phyloP scores from a whole-genome alignment of 2,888 invertebrate genomes.

The Stomorhina lunata region DNA sequence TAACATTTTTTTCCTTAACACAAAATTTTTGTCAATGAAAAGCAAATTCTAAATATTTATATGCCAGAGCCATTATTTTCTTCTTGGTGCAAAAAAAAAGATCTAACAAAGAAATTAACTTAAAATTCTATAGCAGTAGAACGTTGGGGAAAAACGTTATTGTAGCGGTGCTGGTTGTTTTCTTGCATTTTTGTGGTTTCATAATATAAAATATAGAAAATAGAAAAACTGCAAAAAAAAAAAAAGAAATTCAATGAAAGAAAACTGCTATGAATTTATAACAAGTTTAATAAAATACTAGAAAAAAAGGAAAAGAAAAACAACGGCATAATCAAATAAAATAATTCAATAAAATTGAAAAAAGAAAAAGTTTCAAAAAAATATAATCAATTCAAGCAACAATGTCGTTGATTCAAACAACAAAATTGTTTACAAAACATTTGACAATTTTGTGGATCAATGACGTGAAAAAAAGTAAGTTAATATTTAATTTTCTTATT shows the following conservation, averaged over 20 bases:
- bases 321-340: neutral
- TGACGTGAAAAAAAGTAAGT: neutral
- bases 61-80: constrained; percentile 17
- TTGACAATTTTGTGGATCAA: constrained; percentile 30
- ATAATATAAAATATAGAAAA: neutral
- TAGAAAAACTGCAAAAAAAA: neutral
- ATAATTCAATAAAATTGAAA: neutral
- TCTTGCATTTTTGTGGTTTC: constrained; percentile 43
- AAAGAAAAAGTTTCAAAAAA: neutral
- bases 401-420: neutral
- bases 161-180: neutral
- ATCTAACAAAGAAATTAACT: neutral
- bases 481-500: constrained; percentile 43
- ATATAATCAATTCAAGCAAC: neutral
- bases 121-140: neutral
- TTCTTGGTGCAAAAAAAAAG: neutral
- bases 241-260: neutral
- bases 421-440: constrained; percentile 26
- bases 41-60: neutral
- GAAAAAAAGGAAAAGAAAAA: too few relatives aligned
- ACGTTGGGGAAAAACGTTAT: neutral
- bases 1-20: neutral
- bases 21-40: neutral
- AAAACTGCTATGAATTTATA: neutral
- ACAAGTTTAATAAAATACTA: neutral